Percentiles rank a stretch among this genome's conserved stretches.
phyloP scores from a whole-genome alignment of 2,113 vertebrate genomes.

The Puma concolor region DNA sequence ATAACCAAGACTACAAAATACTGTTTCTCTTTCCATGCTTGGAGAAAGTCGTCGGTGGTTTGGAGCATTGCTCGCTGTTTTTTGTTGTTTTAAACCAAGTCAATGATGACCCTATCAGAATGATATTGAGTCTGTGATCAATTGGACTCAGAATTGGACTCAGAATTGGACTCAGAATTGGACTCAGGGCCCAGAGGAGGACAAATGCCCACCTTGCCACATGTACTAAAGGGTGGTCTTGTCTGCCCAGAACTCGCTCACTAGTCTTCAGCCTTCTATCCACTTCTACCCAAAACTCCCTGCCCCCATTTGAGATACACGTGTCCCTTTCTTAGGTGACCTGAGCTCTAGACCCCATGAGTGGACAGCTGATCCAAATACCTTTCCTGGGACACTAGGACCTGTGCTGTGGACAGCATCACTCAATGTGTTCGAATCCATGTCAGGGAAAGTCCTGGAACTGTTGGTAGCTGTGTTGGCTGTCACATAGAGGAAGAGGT shows the following conservation, averaged over 20 bases:
- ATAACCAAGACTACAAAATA: neutral
- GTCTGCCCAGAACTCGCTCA: too few relatives aligned
- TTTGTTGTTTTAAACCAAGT: neutral
- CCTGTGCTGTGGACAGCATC: neutral
- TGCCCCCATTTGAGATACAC: neutral
- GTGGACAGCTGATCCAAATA: neutral
- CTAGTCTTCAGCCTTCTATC: neutral
- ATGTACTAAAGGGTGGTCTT: too few relatives aligned
- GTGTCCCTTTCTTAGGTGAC: neutral
- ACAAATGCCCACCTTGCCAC: neutral
- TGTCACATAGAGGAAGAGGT: neutral
- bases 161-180: neutral
- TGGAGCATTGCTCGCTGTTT: neutral
- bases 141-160: neutral
- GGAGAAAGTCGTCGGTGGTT: neutral
- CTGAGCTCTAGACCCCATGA: neutral
- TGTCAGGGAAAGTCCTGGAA: too few relatives aligned
- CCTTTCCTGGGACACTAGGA: neutral
- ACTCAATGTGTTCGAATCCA: neutral
- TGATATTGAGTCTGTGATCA: neutral
- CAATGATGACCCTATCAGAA: neutral
- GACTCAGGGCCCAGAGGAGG: too few relatives aligned
- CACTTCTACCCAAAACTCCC: neutral
- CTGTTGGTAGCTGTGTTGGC: rapidly evolving
- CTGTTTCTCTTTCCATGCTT: neutral